These are phyloP conservation scores for Zaprionus lachaisei DNA, from an alignment of 1,140 invertebrate species.

Conservation along the genomic window DNA sequence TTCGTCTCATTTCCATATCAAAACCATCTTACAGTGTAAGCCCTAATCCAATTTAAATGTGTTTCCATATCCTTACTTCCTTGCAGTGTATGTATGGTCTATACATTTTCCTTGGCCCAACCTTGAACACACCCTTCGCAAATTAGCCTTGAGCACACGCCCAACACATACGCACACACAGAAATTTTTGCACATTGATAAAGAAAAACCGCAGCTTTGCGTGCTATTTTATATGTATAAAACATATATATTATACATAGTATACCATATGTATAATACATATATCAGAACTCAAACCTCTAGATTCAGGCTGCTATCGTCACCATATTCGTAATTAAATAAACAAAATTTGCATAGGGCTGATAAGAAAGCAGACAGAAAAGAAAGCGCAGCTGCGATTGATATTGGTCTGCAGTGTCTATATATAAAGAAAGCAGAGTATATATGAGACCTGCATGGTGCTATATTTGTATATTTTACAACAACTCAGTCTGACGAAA, in stretches of 20 bases:
- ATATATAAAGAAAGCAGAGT: slow-evolving; percentile 13
- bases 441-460: neutral
- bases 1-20: neutral
- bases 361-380: slow-evolving; percentile 40
- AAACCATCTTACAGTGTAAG: neutral
- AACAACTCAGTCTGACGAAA: slow-evolving; percentile 17
- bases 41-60: neutral
- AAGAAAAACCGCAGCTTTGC: slow-evolving; percentile 49
- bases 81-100: slow-evolving; percentile 4
- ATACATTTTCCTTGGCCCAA: neutral
- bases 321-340: slow-evolving; percentile 44
- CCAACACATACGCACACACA: slow-evolving; percentile 7
- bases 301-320: slow-evolving; percentile 24
- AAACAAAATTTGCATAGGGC: slow-evolving; percentile 59
- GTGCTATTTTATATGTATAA: too few relatives aligned
- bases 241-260: slow-evolving; percentile 24
- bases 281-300: slow-evolving; percentile 24
- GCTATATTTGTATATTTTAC: slow-evolving; percentile 20
- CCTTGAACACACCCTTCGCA: slow-evolving; percentile 16
- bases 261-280: slow-evolving; percentile 9
- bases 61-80: neutral
- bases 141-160: slow-evolving; percentile 35
- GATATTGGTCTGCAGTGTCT: neutral
- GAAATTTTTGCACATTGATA: slow-evolving; percentile 43
- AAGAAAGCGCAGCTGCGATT: slow-evolving; percentile 6